These are phyloP conservation scores for Rhabdophis nuchalis DNA, from an alignment of 2,797 vertebrate genomes.

Conservation along the genomic window DNA sequence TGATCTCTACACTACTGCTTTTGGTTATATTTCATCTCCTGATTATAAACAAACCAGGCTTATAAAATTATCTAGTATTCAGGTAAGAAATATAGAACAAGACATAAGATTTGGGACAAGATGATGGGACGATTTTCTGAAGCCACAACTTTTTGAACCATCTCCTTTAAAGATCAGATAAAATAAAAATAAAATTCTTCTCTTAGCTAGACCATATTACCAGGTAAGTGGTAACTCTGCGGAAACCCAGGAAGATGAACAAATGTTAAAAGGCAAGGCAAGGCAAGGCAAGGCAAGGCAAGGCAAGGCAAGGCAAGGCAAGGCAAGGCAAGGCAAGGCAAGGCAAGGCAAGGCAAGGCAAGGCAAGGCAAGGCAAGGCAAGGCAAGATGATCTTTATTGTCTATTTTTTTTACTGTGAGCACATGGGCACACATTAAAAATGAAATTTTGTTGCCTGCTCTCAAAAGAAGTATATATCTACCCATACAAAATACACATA, in stretches of 20 bases:
- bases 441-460: not conserved
- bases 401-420: not conserved
- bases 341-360: too few relatives aligned
- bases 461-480: not conserved
- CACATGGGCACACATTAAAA: not conserved
- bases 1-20: not conserved
- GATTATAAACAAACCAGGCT: not conserved
- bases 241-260: too few relatives aligned
- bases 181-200: too few relatives aligned
- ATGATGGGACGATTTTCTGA: not conserved
- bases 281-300: too few relatives aligned
- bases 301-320: too few relatives aligned
- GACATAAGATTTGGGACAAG: not conserved
- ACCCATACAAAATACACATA: too few relatives aligned
- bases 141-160: not conserved
- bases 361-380: too few relatives aligned
- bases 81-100: not conserved
- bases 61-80: not conserved
- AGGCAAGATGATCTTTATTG: not conserved
- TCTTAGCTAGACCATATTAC: too few relatives aligned
- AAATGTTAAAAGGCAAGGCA: too few relatives aligned
- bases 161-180: not conserved
- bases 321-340: too few relatives aligned
- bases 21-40: not conserved
- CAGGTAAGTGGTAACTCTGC: too few relatives aligned